Percentiles rank a stretch among this genome's conserved stretches.
Evolutionary conservation across 2,888 invertebrate species (phyloP).

Genomic region (Microchrysa polita): DNA sequence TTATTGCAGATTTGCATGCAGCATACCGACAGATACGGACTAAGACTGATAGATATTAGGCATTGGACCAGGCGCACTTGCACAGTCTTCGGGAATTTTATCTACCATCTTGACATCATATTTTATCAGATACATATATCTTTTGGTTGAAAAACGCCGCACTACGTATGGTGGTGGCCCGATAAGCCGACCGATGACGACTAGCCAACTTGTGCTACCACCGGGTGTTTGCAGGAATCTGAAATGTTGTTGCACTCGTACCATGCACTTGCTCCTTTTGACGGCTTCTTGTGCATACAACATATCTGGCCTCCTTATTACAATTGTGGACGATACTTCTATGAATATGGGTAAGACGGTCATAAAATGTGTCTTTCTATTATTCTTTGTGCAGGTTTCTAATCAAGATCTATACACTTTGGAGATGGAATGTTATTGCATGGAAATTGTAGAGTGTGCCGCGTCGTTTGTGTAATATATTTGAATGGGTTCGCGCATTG

Average conservation of each 20-base stretch:
- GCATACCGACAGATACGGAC: background rate
- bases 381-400: slow-evolving; percentile 36
- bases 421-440: slow-evolving; percentile 39
- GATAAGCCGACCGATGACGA: background rate
- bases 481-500: background rate
- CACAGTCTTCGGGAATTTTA: slow-evolving; percentile 38
- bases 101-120: slow-evolving; percentile 43
- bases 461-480: slow-evolving; percentile 14
- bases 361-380: slow-evolving; percentile 41
- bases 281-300: background rate
- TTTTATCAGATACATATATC: slow-evolving; percentile 44
- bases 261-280: slow-evolving; percentile 37
- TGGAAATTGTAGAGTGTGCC: slow-evolving; percentile 39
- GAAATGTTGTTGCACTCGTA: background rate
- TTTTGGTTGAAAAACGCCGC: slow-evolving; percentile 42
- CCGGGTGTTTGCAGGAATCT: slow-evolving; percentile 34
- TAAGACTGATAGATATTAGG: slow-evolving; percentile 26
- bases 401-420: slow-evolving; percentile 35
- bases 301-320: background rate
- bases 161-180: slow-evolving; percentile 6
- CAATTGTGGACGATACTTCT: slow-evolving; percentile 34
- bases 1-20: slow-evolving; percentile 12
- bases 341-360: slow-evolving; percentile 41
- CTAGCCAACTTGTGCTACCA: background rate
- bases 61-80: slow-evolving; percentile 2